A percentile compares a stretch with the other conserved stretches of the same genome.
Evolutionary conservation across 1,140 invertebrate genomes (phyloP).

Genomic region (Camponotus floridanus): DNA sequence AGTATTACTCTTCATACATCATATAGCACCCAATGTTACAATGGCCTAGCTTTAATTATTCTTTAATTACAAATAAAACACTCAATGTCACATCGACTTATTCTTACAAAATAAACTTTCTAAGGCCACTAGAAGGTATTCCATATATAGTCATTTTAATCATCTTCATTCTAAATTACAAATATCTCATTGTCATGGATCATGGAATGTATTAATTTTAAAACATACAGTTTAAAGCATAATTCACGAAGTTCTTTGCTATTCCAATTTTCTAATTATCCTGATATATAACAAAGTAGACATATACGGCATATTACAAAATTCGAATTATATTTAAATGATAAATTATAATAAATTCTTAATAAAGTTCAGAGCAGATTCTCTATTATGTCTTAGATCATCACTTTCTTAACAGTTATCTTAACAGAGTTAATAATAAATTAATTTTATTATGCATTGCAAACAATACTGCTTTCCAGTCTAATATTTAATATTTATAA

Average conservation of each 20-base stretch:
- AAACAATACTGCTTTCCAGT: neutral
- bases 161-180: conserved; percentile 27
- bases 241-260: neutral
- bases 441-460: conserved; percentile 13
- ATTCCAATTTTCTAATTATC: conserved; percentile 6
- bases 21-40: conserved; percentile 60
- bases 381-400: conserved; percentile 50
- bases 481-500: neutral
- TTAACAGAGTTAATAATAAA: conserved; percentile 5
- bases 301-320: conserved; percentile 31
- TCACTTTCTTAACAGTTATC: conserved; percentile 33
- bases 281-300: conserved; percentile 46
- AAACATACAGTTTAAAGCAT: conserved; percentile 1
- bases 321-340: conserved; percentile 48
- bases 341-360: conserved; percentile 36
- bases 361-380: conserved; percentile 33
- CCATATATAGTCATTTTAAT: conserved; percentile 54
- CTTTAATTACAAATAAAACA: conserved; percentile 25
- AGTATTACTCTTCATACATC: conserved; percentile 1
- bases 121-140: conserved; percentile 74
- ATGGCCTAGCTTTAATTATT: neutral
- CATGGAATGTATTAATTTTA: conserved; percentile 21
- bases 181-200: conserved; percentile 13
- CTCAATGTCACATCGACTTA: conserved; percentile 54
- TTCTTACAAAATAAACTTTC: conserved; percentile 70